These are phyloP conservation scores for Axis porcinus DNA, from an alignment of 2,113 vertebrate species.

Conservation along the genomic window DNA sequence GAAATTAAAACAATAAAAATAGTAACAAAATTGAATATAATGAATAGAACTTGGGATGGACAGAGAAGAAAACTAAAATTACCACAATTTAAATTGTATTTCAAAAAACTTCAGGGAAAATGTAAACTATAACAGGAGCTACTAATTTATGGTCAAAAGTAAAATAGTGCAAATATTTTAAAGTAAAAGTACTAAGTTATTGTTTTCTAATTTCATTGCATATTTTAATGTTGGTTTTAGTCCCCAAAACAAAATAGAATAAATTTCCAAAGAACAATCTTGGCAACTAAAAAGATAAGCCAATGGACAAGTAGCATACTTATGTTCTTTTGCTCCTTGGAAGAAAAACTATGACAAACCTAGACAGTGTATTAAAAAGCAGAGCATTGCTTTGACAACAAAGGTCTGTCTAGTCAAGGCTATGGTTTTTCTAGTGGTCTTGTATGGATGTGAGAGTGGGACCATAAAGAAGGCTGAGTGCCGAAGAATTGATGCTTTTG, in stretches of 20 bases:
- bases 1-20: not conserved
- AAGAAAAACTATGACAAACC: not conserved
- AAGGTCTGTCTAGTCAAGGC: not conserved
- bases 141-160: not conserved
- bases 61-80: not conserved
- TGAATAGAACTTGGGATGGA: not conserved
- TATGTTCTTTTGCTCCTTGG: not conserved
- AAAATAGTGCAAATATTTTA: not conserved
- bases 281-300: not conserved
- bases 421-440: not conserved
- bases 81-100: not conserved
- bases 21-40: not conserved
- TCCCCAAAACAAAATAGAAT: not conserved
- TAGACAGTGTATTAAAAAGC: not conserved
- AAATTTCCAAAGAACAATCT: not conserved
- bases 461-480: not conserved
- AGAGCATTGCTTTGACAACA: not conserved
- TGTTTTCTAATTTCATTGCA: not conserved
- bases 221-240: not conserved
- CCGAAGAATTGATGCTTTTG: not conserved
- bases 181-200: not conserved
- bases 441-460: not conserved
- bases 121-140: not conserved
- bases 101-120: not conserved
- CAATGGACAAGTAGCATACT: not conserved